Conservation (phyloP, 2,797 vertebrate genomes). For the Ctenochaetus hawaiiensis region DNA sequence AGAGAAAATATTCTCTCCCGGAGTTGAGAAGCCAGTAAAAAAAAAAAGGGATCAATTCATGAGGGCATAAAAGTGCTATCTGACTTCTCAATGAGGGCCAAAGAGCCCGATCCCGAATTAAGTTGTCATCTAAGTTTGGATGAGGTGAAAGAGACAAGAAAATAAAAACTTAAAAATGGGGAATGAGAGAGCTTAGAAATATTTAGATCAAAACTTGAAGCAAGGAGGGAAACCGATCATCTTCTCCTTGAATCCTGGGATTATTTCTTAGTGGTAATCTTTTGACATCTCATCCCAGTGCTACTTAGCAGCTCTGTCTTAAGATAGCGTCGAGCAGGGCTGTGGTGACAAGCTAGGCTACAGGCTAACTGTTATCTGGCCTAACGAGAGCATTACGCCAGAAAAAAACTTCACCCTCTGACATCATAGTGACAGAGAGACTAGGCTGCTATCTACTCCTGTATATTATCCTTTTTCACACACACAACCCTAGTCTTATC, state of each 20-base stretch:
- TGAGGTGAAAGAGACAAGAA: slow-evolving; percentile 51
- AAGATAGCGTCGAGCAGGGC: slow-evolving; percentile 66
- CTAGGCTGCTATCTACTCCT: slow-evolving; percentile 38
- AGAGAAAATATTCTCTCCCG: slow-evolving; percentile 14
- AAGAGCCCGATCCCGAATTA: slow-evolving; percentile 50
- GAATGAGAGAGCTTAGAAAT: slow-evolving; percentile 69
- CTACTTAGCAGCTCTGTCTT: slow-evolving; percentile 64
- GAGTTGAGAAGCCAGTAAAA: slow-evolving; percentile 25
- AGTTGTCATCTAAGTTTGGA: slow-evolving; percentile 70
- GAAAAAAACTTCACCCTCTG: slow-evolving; percentile 33
- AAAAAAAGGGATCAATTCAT: slow-evolving; percentile 62
- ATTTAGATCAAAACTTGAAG: slow-evolving; percentile 70
- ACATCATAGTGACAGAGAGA: slow-evolving; percentile 39
- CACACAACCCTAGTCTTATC: slow-evolving; percentile 30
- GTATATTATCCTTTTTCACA: slow-evolving; percentile 34
- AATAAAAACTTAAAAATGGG: slow-evolving; percentile 46
- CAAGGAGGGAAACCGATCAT: slow-evolving; percentile 68
- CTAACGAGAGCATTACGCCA: slow-evolving; percentile 46
- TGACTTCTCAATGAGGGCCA: slow-evolving; percentile 55
- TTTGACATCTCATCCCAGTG: slow-evolving; percentile 70
- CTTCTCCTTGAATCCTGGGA: slow-evolving; percentile 70
- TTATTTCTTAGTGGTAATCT: slow-evolving; percentile 74
- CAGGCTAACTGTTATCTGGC: slow-evolving; percentile 57
- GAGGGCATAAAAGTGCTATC: slow-evolving; percentile 48
- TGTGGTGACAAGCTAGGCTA: slow-evolving; percentile 39